These are phyloP conservation scores for Metopia argyrocephala DNA, from an alignment of 2,888 invertebrate genomes.

Conservation along the genomic window DNA sequence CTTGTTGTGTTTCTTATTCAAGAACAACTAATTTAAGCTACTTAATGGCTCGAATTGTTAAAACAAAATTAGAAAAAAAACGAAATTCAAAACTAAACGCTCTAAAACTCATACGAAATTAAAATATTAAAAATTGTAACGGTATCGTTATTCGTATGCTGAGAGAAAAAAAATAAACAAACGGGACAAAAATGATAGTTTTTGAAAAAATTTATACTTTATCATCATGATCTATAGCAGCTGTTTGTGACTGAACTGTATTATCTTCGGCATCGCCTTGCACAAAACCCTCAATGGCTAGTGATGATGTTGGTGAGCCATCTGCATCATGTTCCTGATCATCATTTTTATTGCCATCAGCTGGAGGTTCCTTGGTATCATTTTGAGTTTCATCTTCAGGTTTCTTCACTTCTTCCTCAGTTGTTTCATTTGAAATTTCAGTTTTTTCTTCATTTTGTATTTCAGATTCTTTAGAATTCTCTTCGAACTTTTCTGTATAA, in stretches of 20 bases:
- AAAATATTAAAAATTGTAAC: slow-evolving; percentile 56
- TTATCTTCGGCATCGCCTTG: slow-evolving; percentile 78
- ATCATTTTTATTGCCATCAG: slow-evolving; percentile 65
- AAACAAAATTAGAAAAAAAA: background rate
- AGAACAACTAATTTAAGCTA: background rate
- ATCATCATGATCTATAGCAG: slow-evolving; percentile 72
- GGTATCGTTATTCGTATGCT: slow-evolving; percentile 60
- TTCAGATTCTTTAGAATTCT: slow-evolving; percentile 10
- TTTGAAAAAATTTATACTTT: slow-evolving; percentile 70
- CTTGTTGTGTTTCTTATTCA: background rate
- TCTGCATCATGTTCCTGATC: slow-evolving; percentile 67
- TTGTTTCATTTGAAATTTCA: background rate
- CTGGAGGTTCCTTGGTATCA: slow-evolving; percentile 24
- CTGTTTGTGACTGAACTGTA: slow-evolving; percentile 79
- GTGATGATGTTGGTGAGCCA: slow-evolving; percentile 74
- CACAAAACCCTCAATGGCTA: slow-evolving; percentile 78
- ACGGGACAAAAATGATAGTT: slow-evolving; percentile 66
- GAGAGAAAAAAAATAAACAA: slow-evolving; percentile 65
- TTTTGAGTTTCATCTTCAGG: background rate
- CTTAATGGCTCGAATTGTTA: background rate
- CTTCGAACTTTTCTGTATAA: slow-evolving; percentile 16
- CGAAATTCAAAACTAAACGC: background rate
- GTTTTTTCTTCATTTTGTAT: background rate
- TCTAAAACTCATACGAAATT: slow-evolving; percentile 60
- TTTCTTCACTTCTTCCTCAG: background rate